Base-by-base conservation (phyloP, 2,888 invertebrate genomes). In the Galerucella calmariensis region DNA sequence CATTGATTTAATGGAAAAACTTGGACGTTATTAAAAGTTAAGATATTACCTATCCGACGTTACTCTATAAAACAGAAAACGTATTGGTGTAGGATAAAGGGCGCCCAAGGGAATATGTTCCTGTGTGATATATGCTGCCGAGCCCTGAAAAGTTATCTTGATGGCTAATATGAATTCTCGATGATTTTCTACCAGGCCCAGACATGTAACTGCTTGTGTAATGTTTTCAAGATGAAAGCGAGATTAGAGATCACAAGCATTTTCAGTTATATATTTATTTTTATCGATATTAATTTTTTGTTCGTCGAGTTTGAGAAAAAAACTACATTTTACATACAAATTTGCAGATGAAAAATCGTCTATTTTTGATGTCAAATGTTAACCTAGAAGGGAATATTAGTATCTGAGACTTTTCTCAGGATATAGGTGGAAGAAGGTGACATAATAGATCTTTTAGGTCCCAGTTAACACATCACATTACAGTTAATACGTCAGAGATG, bases 1-100 rank as follows among this genome's bases (percentile, higher is more conserved):
- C 83, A 83, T 83, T 81, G 81, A 78, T 81, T 85, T 85, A 85
- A 85, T 85, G 85, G 85, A 84, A 84, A 85, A 85, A 85, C 84
- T 85, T 85, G 81, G 82, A 82, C 83, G 82, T 84, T 85, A 85
- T 84, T 84, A 85, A 83, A 85, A 85, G 81, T 84, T 84, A 81
- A 83, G 84, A 83, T 83, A 82, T 83, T 83, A 83, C 81, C 82
- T 82, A 83, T 83, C 80, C 80, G 78, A 79, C 76, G 72, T 72
- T 81, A 80, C 81, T 81, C 80, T 78, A 83, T 83, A 84, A 84
- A 84, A 78, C 79, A 82, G 82, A 82, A 82, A 82, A 83, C 82
- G 81, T 83, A 84, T 83, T 81, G 81, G 81, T 76, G 72, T 72
- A 66, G 61, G 72, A 75, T 69, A 72, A 72, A 75, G 67, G 44